Conservation (phyloP, 2,797 vertebrate genomes). For the Rhinoraja longicauda region DNA sequence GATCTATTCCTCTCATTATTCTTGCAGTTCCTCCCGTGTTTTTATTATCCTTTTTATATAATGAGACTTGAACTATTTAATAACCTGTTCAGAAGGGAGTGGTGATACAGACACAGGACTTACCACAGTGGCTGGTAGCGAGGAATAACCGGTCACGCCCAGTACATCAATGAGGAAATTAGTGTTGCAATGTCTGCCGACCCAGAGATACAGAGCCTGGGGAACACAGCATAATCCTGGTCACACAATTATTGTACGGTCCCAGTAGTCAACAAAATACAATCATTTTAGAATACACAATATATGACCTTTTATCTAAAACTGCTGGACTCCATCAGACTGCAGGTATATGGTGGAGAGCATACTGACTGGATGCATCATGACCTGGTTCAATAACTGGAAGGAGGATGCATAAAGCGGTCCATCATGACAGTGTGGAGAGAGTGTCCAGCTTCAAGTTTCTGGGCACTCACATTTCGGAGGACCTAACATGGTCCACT, state of each 20-base stretch:
- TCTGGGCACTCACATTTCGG: too few relatives aligned
- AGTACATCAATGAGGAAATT: neutral
- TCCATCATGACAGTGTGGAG: too few relatives aligned
- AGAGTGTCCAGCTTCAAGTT: too few relatives aligned
- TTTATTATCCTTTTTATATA: neutral
- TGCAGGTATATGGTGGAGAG: too few relatives aligned
- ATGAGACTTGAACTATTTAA: neutral
- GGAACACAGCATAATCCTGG: neutral
- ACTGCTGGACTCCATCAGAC: too few relatives aligned
- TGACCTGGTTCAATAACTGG: too few relatives aligned
- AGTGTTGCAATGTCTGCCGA: neutral
- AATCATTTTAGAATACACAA: too few relatives aligned
- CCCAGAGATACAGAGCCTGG: conserved; percentile 23
- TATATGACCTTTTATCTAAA: too few relatives aligned
- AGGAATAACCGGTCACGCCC: conserved; percentile 3
- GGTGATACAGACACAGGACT: neutral
- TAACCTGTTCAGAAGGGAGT: neutral
- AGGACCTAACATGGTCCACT: too few relatives aligned
- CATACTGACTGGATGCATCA: too few relatives aligned
- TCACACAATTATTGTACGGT: neutral
- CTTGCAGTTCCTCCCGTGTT: neutral
- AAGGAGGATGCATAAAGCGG: too few relatives aligned
- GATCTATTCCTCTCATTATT: too few relatives aligned
- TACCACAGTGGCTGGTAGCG: conserved; percentile 9
- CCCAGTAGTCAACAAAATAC: neutral